Percentiles rank a stretch among this genome's conserved stretches.
Evolutionary conservation across 2,113 vertebrate species (phyloP).

Genomic region (Forbesichthys papilliferus): DNA sequence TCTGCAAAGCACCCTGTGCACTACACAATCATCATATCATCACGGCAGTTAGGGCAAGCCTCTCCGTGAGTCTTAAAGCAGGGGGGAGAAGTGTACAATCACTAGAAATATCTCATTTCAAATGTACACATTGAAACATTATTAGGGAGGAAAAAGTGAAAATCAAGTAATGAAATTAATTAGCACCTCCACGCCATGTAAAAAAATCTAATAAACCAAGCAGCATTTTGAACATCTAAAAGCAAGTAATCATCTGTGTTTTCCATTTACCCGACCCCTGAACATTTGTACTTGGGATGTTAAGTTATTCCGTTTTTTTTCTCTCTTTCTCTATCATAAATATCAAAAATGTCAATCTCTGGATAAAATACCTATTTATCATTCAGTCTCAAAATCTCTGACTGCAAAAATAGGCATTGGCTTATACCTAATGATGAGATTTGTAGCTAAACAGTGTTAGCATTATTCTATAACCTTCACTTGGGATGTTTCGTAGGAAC

Average conservation of each 20-base stretch:
- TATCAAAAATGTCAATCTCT: slow-evolving; percentile 5
- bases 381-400: background rate
- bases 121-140: no score
- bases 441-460: background rate
- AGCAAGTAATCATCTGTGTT: background rate
- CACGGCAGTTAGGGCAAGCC: background rate
- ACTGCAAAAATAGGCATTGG: background rate
- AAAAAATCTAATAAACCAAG: no score
- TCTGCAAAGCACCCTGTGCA: slow-evolving; percentile 28
- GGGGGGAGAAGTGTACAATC: background rate
- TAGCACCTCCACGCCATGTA: no score
- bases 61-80: background rate
- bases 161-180: no score
- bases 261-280: background rate
- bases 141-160: no score
- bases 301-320: background rate
- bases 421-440: background rate
- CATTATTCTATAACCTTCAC: background rate
- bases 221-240: no score
- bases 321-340: background rate
- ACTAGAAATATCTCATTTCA: no score
- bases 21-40: slow-evolving; percentile 5
- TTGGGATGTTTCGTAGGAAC: background rate
- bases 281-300: background rate
- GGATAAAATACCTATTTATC: background rate